These are phyloP conservation scores for Agriopis marginaria DNA, from an alignment of 2,888 invertebrate genomes.

Conservation along the genomic window DNA sequence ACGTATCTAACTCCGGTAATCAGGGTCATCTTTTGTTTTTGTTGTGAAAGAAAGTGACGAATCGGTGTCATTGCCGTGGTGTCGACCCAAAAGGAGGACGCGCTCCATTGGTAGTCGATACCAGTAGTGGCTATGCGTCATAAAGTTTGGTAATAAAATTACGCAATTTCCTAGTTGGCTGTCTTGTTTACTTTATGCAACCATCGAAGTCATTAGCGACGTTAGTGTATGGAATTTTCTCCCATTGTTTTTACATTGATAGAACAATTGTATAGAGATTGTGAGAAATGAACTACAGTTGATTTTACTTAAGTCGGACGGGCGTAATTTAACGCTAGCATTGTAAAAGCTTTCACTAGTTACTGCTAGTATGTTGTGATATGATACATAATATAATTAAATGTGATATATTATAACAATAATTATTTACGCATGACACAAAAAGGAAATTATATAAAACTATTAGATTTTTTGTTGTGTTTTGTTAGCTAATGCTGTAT, in stretches of 20 bases:
- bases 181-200: slow-evolving; percentile 67
- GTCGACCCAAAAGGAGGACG: slow-evolving; percentile 67
- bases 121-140: slow-evolving; percentile 71
- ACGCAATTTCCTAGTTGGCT: slow-evolving; percentile 70
- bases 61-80: slow-evolving; percentile 79
- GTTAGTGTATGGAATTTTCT: slow-evolving; percentile 52
- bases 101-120: slow-evolving; percentile 66
- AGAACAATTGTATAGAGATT: slow-evolving; percentile 42
- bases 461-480: too few relatives aligned
- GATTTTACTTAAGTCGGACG: slow-evolving; percentile 40
- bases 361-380: slow-evolving; percentile 31
- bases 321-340: slow-evolving; percentile 41
- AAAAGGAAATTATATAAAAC: background rate
- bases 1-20: slow-evolving; percentile 36
- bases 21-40: slow-evolving; percentile 71
- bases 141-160: slow-evolving; percentile 67
- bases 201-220: slow-evolving; percentile 44
- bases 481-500: too few relatives aligned
- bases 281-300: slow-evolving; percentile 41
- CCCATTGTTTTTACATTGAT: slow-evolving; percentile 51
- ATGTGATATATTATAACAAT: background rate
- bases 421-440: background rate
- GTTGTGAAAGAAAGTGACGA: slow-evolving; percentile 72
- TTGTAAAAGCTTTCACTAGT: slow-evolving; percentile 42
- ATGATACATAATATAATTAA: slow-evolving; percentile 7